phyloP scores from a whole-genome alignment of 2,113 vertebrate species.

The Numenius arquata region DNA sequence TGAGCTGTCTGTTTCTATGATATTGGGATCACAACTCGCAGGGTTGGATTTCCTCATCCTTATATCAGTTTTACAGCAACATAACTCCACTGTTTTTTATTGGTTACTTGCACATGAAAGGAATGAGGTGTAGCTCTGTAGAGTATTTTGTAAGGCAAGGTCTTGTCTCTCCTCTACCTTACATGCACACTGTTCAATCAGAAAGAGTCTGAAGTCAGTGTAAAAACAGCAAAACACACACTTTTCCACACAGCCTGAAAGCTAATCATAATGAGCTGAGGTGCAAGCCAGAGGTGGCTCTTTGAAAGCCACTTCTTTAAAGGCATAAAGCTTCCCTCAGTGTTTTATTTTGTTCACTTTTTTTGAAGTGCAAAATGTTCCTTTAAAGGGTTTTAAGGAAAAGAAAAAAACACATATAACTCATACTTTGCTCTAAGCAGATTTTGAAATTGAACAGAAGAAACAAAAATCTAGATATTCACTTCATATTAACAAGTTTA shows the following conservation, averaged over 20 bases:
- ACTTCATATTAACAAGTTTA: not conserved
- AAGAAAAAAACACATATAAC: rapidly evolving
- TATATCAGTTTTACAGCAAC: not conserved
- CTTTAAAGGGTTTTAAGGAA: not conserved
- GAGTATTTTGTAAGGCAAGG: not conserved
- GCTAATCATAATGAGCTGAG: not conserved
- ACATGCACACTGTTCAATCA: not conserved
- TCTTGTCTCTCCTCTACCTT: not conserved
- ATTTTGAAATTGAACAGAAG: not conserved
- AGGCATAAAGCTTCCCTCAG: not conserved
- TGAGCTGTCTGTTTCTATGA: not conserved
- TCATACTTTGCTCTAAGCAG: not conserved
- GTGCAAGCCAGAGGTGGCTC: not conserved
- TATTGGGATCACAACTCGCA: not conserved
- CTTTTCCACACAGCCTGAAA: not conserved
- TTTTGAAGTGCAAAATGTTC: not conserved
- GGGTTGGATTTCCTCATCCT: not conserved
- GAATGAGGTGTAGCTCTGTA: not conserved
- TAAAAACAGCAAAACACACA: not conserved
- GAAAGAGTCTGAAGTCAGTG: not conserved
- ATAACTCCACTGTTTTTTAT: not conserved
- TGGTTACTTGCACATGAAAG: not conserved
- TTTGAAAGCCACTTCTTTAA: not conserved
- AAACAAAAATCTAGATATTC: not conserved
- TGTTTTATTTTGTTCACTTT: not conserved